Evolutionary conservation across 1,140 invertebrate species (phyloP).

Genomic region (Zaprionus nigranus): DNA sequence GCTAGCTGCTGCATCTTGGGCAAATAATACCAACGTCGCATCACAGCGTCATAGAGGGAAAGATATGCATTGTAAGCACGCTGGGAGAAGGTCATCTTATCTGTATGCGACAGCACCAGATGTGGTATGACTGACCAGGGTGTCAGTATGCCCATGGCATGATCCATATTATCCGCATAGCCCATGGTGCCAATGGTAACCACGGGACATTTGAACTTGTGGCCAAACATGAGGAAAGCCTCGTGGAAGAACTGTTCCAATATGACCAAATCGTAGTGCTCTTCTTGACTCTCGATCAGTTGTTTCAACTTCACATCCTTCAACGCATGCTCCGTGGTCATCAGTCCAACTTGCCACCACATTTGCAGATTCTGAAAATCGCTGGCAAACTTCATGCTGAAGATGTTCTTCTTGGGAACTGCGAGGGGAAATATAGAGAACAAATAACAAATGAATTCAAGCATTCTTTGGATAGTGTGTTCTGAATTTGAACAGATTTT

Average conservation of each 20-base stretch:
- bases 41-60: constrained; percentile 71
- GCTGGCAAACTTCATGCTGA: constrained; percentile 72
- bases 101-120: constrained; percentile 84
- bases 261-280: constrained; percentile 85
- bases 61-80: constrained; percentile 73
- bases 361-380: constrained; percentile 77
- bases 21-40: constrained; percentile 74
- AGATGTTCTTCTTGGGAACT: constrained; percentile 83
- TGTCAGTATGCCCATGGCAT: constrained; percentile 85
- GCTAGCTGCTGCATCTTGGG: constrained; percentile 83
- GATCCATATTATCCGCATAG: constrained; percentile 86
- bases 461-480: background rate
- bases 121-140: constrained; percentile 85
- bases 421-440: too few relatives aligned
- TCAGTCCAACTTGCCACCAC: constrained; percentile 84
- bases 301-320: constrained; percentile 84
- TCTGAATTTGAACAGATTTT: too few relatives aligned
- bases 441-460: background rate
- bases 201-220: constrained; percentile 86
- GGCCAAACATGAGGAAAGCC: constrained; percentile 85
- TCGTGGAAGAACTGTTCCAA: constrained; percentile 86
- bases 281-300: constrained; percentile 84
- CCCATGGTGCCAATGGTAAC: constrained; percentile 86
- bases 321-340: constrained; percentile 85
- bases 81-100: constrained; percentile 75